A percentile compares a stretch with the other conserved stretches of the same genome.
These are phyloP conservation scores for Chelidonichthys spinosus DNA, from an alignment of 2,797 vertebrate genomes.

Conservation along the genomic window DNA sequence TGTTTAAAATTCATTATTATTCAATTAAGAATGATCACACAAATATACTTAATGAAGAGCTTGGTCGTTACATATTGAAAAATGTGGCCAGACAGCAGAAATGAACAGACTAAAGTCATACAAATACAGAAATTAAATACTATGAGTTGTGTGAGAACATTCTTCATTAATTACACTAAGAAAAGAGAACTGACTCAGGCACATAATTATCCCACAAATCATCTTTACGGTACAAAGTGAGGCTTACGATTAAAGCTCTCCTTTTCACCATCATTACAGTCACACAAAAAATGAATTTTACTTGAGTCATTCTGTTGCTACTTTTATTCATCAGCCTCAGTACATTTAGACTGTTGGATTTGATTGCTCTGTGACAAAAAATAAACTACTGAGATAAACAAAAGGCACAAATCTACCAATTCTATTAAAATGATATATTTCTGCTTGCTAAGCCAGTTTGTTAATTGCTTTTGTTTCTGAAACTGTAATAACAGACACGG, in stretches of 20 bases:
- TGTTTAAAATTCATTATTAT: conserved; percentile 29
- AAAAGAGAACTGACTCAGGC: conserved; percentile 40
- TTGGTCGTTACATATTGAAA: conserved; percentile 13
- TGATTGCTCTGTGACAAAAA: conserved; percentile 4
- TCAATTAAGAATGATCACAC: conserved; percentile 26
- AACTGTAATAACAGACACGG: conserved; percentile 1
- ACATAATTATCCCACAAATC: conserved; percentile 41
- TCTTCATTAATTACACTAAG: conserved; percentile 12
- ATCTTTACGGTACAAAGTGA: conserved; percentile 18
- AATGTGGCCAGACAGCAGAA: neutral
- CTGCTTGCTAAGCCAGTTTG: neutral
- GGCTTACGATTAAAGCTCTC: conserved; percentile 19
- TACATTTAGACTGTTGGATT: neutral
- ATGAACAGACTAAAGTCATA: conserved; percentile 14
- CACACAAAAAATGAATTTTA: neutral
- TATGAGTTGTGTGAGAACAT: neutral
- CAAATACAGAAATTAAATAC: conserved; percentile 16
- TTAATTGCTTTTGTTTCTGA: neutral
- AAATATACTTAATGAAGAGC: conserved; percentile 13
- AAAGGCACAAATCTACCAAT: neutral
- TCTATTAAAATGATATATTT: conserved; percentile 13
- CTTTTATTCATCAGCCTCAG: conserved; percentile 5
- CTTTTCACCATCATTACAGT: conserved; percentile 3
- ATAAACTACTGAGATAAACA: conserved; percentile 4
- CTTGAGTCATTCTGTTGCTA: neutral